Conservation (phyloP, 2,888 invertebrate species). For the Polylopha cassiicola region DNA sequence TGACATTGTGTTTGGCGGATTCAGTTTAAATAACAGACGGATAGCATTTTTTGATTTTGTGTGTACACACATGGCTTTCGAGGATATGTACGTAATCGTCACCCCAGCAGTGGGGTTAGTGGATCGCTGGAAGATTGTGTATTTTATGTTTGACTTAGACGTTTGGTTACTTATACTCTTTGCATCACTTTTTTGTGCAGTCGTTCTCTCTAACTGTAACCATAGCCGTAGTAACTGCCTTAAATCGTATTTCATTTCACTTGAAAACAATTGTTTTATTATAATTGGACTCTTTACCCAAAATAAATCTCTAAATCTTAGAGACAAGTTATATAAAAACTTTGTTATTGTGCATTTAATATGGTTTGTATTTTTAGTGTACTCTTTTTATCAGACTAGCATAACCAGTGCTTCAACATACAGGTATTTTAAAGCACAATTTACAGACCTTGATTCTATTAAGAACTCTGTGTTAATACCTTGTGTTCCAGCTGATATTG, state of each 20-base stretch:
- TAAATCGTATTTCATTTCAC: background rate
- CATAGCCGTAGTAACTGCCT: background rate
- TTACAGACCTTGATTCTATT: slow-evolving; percentile 6
- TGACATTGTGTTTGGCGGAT: slow-evolving; percentile 20
- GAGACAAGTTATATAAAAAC: slow-evolving; percentile 8
- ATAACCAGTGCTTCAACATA: slow-evolving; percentile 19
- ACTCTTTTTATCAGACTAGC: slow-evolving; percentile 15
- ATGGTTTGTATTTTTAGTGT: slow-evolving; percentile 20
- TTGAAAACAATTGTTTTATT: background rate
- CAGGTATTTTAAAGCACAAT: slow-evolving; percentile 5
- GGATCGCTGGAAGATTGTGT: slow-evolving; percentile 18
- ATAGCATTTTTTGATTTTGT: slow-evolving; percentile 15
- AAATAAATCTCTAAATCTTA: slow-evolving; percentile 1
- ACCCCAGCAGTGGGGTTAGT: slow-evolving; percentile 3
- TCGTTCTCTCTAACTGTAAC: slow-evolving; percentile 2
- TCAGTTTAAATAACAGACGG: slow-evolving; percentile 11
- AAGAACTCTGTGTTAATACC: slow-evolving; percentile 12
- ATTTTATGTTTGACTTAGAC: slow-evolving; percentile 13
- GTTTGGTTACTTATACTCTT: slow-evolving; percentile 14
- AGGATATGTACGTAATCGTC: slow-evolving; percentile 17
- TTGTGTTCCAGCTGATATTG: slow-evolving; percentile 13
- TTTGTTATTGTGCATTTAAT: slow-evolving; percentile 17
- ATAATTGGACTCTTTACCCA: slow-evolving; percentile 8
- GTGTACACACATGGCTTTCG: slow-evolving; percentile 11
- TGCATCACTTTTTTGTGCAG: slow-evolving; percentile 3